A percentile compares a stretch with the other conserved stretches of the same genome.
Evolutionary conservation across 2,113 vertebrate species (phyloP).

Genomic region (Calyptomena viridis): DNA sequence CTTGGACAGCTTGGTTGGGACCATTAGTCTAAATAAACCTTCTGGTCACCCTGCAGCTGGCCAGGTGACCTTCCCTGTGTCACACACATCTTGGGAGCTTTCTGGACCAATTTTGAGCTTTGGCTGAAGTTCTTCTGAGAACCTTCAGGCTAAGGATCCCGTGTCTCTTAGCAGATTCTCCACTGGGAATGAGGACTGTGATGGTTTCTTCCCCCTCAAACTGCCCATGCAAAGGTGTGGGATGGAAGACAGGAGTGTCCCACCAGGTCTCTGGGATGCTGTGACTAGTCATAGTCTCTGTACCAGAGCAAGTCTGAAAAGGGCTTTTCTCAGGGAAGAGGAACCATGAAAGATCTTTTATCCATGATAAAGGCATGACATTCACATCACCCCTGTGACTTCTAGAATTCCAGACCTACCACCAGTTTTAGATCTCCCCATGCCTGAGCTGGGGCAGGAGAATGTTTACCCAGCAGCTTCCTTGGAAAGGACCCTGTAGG

Average conservation of each 20-base stretch:
- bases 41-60: not conserved
- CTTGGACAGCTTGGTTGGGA: not conserved
- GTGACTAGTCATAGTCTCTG: rapidly evolving
- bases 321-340: not conserved
- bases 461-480: not conserved
- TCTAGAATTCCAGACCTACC: not conserved
- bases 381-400: not conserved
- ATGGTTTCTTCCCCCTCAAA: not conserved
- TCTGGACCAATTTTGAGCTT: not conserved
- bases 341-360: not conserved
- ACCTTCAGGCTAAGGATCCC: not conserved
- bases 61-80: not conserved
- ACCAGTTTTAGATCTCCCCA: not conserved
- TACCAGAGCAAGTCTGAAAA: not conserved
- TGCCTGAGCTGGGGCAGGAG: not conserved
- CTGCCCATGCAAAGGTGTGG: rapidly evolving
- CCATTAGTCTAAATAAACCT: not conserved
- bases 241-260: not conserved
- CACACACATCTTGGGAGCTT: not conserved
- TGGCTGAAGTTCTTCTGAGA: not conserved
- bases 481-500: not conserved
- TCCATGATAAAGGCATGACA: not conserved
- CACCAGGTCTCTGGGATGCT: not conserved
- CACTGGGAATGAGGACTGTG: not conserved
- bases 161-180: not conserved